Base-by-base conservation (phyloP, 2,888 invertebrate species). In the Meghimatium bilineatum region DNA sequence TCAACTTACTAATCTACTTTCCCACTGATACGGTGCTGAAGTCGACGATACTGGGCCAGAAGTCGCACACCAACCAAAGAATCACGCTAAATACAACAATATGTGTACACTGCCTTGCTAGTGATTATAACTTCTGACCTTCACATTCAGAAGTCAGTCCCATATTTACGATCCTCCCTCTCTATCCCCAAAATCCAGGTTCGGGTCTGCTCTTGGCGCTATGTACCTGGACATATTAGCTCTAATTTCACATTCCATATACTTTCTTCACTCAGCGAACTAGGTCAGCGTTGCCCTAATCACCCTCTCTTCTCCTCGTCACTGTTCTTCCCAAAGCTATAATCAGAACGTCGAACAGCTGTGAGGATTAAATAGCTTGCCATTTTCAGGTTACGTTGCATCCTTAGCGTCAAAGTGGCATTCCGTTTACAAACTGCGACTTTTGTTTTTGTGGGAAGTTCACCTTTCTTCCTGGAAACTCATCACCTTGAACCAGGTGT, bases 341-440 rank as follows among this genome's bases (percentile, higher is more conserved):
- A 71, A 71, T 29, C 38, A 71, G 71, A 71, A 71, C 20, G 71
- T 71, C 38, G 14, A 71, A 71, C 71, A 71, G 71, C 20, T 71
- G 71, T 23, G 3, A 26, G n/a, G 71, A 36, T 38, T 38, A 71
- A 38, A 38, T 71, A 38, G 5, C 38, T 71, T 71, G 23, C 71
- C 26, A 71, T 71, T 71, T 71, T 26, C 38, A 71, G 71, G 71
- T 3, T 38, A 71, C 20, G 71, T 3, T 38, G 38, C 20, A 71
- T 38, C 29, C 36, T 38, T 1, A 23, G 26, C 29, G 23, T 26
- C 10, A 38, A 34, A 36, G 36, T 63, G 63, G 63, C 63, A 71
- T 38, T 38, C 38, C 71, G 71, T 71, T 38, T 71, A 71, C 38
- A 71, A 71, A 38, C 38, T 71, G 20, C 1, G 12, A 26, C 71